These are phyloP conservation scores for Ericerus pela DNA, from an alignment of 1,140 invertebrate genomes.

Conservation along the genomic window DNA sequence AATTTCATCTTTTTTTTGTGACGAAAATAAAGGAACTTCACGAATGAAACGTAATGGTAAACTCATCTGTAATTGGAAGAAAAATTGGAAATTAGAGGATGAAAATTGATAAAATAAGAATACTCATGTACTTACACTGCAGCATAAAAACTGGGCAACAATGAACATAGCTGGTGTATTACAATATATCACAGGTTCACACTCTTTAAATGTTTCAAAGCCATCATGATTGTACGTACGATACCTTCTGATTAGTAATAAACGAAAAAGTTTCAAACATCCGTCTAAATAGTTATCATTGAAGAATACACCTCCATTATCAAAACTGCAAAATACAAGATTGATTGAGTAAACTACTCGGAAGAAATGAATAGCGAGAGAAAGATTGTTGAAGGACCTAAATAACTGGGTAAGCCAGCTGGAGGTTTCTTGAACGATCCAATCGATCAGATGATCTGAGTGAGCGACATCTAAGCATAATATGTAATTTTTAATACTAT, in stretches of 20 bases:
- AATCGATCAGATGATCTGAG: slow-evolving; percentile 49
- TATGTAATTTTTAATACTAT: slow-evolving; percentile 57
- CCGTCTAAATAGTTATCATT: slow-evolving; percentile 65
- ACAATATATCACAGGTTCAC: slow-evolving; percentile 66
- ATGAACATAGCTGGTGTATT: slow-evolving; percentile 55
- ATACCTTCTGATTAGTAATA: slow-evolving; percentile 65
- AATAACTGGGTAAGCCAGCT: slow-evolving; percentile 66
- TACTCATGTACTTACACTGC: slow-evolving; percentile 44
- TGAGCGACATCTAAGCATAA: slow-evolving; percentile 50
- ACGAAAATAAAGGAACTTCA: slow-evolving; percentile 63
- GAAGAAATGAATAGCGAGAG: slow-evolving; percentile 10
- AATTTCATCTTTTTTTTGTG: slow-evolving; percentile 62
- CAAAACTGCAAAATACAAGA: slow-evolving; percentile 36
- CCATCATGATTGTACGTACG: slow-evolving; percentile 67
- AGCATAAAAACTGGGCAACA: slow-evolving; percentile 61
- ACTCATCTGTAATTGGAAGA: slow-evolving; percentile 46
- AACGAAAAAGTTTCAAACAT: slow-evolving; percentile 53
- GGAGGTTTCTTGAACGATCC: slow-evolving; percentile 56
- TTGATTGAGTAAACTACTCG: background rate
- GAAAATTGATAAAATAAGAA: too few species aligned
- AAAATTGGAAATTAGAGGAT: background rate
- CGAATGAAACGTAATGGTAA: slow-evolving; percentile 67
- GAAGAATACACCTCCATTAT: slow-evolving; percentile 54
- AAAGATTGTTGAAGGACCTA: slow-evolving; percentile 36
- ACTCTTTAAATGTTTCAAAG: slow-evolving; percentile 52